These are phyloP conservation scores for Drosophila nigricruria DNA, from an alignment of 2,888 invertebrate genomes.

Conservation along the genomic window DNA sequence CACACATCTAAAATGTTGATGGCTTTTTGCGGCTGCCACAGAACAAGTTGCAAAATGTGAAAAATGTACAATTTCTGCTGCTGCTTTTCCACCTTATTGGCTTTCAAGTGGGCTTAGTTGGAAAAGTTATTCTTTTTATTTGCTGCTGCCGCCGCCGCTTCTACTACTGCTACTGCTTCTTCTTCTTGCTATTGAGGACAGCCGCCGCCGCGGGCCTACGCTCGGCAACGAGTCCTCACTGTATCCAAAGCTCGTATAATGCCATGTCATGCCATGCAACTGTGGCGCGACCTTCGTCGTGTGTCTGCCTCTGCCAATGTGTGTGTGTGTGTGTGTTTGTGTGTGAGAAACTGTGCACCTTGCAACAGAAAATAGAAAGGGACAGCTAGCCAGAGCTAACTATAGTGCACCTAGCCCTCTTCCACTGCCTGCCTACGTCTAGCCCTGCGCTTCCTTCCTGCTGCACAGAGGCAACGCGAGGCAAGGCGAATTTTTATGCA, in stretches of 20 bases:
- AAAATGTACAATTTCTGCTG: conserved; percentile 35
- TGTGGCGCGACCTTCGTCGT: conserved; percentile 63
- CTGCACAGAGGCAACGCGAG: conserved; percentile 37
- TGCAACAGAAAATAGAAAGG: conserved; percentile 48
- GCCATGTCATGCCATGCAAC: conserved; percentile 45
- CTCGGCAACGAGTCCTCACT: conserved; percentile 33
- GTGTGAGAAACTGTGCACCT: conserved; percentile 77
- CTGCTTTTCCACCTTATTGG: conserved; percentile 45
- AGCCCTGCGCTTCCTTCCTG: conserved; percentile 8
- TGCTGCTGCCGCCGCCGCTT: conserved; percentile 7
- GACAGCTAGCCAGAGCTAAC: conserved; percentile 24
- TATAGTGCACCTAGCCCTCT: conserved; percentile 1
- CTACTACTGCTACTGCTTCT: background rate
- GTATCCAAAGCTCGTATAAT: conserved; percentile 48
- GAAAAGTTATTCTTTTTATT: conserved; percentile 32
- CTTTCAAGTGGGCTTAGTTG: conserved; percentile 47
- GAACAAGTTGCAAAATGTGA: conserved; percentile 37
- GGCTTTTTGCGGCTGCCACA: conserved; percentile 22
- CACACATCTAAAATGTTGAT: conserved; percentile 15
- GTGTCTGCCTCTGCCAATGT: background rate
- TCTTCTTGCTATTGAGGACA: conserved; percentile 4
- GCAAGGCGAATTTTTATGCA: conserved; percentile 54
- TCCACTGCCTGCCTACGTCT: background rate
- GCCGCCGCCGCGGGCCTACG: conserved; percentile 29
- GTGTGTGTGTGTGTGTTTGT: conserved; percentile 19